Percentiles rank a stretch among this genome's conserved stretches.
Conservation (phyloP, 1,140 invertebrate species). For the Phymorhynchus buccinoides region DNA sequence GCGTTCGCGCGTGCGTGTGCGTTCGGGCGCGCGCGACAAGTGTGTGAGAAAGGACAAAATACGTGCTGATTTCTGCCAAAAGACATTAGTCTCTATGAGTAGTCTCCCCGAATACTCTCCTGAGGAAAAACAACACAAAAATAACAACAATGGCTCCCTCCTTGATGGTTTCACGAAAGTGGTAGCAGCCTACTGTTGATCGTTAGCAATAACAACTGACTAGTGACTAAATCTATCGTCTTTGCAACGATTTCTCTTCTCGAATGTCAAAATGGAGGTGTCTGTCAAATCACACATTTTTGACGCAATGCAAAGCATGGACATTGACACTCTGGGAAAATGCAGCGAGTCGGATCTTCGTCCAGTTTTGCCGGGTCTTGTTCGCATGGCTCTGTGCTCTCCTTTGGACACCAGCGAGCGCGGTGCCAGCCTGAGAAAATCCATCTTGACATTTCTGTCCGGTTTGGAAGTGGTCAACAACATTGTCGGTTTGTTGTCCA, state of each 20-base stretch:
- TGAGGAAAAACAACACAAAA: background rate
- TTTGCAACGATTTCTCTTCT: background rate
- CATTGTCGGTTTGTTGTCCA: conserved; percentile 91
- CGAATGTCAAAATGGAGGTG: conserved; percentile 43
- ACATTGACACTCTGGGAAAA: conserved; percentile 81
- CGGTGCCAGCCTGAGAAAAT: conserved; percentile 87
- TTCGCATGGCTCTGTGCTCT: conserved; percentile 91
- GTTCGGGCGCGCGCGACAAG: no score
- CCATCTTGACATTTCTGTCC: conserved; percentile 89
- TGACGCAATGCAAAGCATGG: conserved; percentile 84
- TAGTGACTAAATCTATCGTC: background rate
- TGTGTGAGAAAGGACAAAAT: no score
- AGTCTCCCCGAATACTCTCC: background rate
- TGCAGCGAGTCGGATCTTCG: conserved; percentile 84
- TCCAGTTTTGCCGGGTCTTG: conserved; percentile 91
- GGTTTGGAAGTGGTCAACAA: conserved; percentile 95
- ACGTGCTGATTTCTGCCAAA: no score
- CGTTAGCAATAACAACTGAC: background rate
- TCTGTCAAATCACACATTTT: conserved; percentile 75
- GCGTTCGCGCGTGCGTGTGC: background rate
- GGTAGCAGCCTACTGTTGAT: background rate
- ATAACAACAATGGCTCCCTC: background rate
- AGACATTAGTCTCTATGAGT: no score
- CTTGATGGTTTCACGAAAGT: background rate
- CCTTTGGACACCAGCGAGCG: conserved; percentile 88